Evolutionary conservation across 2,113 vertebrate species (phyloP), one percentile per base, ranked within the genome.

Genomic region (Toxostoma redivivum): DNA sequence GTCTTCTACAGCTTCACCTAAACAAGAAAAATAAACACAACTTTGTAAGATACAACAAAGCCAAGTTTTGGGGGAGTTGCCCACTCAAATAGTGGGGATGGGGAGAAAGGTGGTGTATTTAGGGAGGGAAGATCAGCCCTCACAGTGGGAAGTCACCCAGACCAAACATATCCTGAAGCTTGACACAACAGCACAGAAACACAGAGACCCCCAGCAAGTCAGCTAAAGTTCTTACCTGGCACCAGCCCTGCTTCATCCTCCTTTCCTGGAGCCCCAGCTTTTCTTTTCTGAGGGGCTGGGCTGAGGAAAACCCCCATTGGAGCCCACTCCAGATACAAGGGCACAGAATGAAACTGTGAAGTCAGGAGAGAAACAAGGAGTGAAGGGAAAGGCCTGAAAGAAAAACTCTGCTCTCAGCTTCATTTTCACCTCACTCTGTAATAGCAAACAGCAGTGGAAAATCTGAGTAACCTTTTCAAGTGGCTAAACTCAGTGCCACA

Each of bases 241-340:
- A 19, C 44, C 24, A 6, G 79, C 11, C 28, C 77, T 77, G 12
- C 33, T 33, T 8, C 40, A 37, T 33, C 20, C 58, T 69, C 79
- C 69, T 78, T 51, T 17, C 17, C 70, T 7, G 82, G 12, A 33
- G 1, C 48, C 44, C 42, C 8, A 45, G 17, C 14, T 5, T 5
- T 15, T 20, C 88, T 86, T 30, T 81, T 93, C 33, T 94, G 94
- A 30, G 96, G 92, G 58, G 96, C 61, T 56, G 98, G 64, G 45
- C 92, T 90, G 37, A 98, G 93, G 94, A 99, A 99, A 92, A 99
- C 97, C 2, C 98, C 98, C 56, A 98, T 84, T 2, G 99, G 99
- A 44, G 99, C 99, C 99, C 99, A 99, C 88, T 99, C 99, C 94
- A 99, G 97, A 69, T 99, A 99, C 45, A 99, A 94, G 0, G 99